Percentiles rank a stretch among this genome's conserved stretches.
Conservation (phyloP, 2,113 vertebrate species). For the Bos indicus region DNA sequence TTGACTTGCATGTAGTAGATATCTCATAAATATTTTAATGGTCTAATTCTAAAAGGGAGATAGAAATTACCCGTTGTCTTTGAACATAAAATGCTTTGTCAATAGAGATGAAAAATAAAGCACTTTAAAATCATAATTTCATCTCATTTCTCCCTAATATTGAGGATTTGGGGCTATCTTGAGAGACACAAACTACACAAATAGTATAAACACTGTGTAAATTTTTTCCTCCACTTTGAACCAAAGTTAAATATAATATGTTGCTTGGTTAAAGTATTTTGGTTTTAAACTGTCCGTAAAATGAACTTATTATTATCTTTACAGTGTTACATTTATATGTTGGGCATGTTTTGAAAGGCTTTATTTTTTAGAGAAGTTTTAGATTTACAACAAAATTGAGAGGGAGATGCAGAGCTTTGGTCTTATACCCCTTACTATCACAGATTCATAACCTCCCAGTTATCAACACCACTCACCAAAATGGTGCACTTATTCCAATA, state of each 20-base stretch:
- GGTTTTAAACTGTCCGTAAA: not conserved
- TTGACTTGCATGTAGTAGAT: not conserved
- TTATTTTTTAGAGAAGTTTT: not conserved
- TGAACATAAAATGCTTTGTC: not conserved
- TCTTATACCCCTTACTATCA: not conserved
- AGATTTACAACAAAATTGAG: not conserved
- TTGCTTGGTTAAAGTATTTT: not conserved
- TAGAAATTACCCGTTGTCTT: not conserved
- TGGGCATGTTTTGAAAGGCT: not conserved
- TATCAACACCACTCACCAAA: not conserved
- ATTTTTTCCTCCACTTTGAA: not conserved
- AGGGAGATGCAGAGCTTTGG: not conserved
- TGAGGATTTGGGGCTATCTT: not conserved
- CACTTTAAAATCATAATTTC: not conserved
- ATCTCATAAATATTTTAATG: not conserved
- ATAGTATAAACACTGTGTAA: not conserved
- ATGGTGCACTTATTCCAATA: not conserved
- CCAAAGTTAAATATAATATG: not conserved
- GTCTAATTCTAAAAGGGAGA: not conserved
- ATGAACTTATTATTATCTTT: not conserved
- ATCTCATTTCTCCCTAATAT: not conserved
- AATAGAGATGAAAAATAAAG: not conserved
- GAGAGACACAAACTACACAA: not conserved
- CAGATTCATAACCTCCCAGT: not conserved
- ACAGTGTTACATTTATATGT: not conserved